phyloP scores from a whole-genome alignment of 1,140 invertebrate genomes.

The Drosophila malerkotliana region DNA sequence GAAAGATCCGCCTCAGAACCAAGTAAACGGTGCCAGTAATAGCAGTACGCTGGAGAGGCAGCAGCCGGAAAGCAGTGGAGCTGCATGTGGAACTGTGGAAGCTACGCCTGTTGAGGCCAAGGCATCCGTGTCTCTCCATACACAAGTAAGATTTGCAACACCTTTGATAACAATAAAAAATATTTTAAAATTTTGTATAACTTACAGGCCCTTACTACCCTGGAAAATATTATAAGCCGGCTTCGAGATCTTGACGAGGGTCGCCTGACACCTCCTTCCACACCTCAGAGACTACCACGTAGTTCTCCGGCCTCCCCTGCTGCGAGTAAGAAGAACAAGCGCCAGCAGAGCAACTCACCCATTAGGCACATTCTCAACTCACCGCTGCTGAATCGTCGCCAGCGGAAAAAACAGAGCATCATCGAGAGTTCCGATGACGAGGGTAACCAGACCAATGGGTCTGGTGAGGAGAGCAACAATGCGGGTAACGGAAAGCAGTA shows the following conservation, averaged over 20 bases:
- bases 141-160: slow-evolving; percentile 70
- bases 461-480: slow-evolving; percentile 71
- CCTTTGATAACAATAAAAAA: background rate
- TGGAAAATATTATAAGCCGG: slow-evolving; percentile 86
- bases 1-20: slow-evolving; percentile 52
- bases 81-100: slow-evolving; percentile 64
- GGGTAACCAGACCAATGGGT: slow-evolving; percentile 86
- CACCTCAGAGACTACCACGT: slow-evolving; percentile 87
- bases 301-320: slow-evolving; percentile 90
- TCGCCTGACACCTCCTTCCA: slow-evolving; percentile 84
- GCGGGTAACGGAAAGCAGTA: slow-evolving; percentile 88
- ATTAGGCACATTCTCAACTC: slow-evolving; percentile 92
- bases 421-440: slow-evolving; percentile 95
- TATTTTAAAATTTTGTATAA: background rate
- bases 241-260: slow-evolving; percentile 85
- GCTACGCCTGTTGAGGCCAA: slow-evolving; percentile 80
- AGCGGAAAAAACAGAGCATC: slow-evolving; percentile 88
- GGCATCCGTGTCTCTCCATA: slow-evolving; percentile 84
- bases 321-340: slow-evolving; percentile 88
- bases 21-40: slow-evolving; percentile 44
- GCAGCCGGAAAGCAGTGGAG: slow-evolving; percentile 38
- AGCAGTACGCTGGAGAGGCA: slow-evolving; percentile 55
- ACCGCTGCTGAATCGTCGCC: slow-evolving; percentile 90
- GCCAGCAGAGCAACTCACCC: slow-evolving; percentile 91
- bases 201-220: slow-evolving; percentile 84